Base-by-base conservation (phyloP, 2,888 invertebrate genomes). In the Diarsia brunnea region DNA sequence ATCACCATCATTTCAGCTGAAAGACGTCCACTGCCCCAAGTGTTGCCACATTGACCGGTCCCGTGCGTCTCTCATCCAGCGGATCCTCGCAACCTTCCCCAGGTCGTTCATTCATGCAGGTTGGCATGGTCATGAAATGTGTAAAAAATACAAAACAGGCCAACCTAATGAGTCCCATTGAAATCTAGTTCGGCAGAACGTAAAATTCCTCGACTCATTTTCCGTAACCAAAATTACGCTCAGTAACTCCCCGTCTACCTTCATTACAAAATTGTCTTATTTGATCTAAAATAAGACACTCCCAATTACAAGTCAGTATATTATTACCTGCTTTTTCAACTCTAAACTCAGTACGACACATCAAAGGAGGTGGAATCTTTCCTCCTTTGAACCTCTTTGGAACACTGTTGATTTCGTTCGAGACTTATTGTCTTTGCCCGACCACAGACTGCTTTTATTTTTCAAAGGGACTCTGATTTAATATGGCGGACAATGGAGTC, bases 391-490 rank as follows among this genome's bases (percentile, higher is more conserved):
- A 86, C 86, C 81, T 73, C 72, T 55, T 64, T 79, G 79, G 77
- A 31, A 79, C 55, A 21, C 63, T 78, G 79, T 85, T 84, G 85
- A 84, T 86, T 87, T 86, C 78, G 70, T 73, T 72, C 64, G 47
- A 45, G 79, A 81, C 85, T 89, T 89, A 91, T 92, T 92, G 91
- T 91, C 89, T 90, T 83, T 84, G 69, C 55, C 12, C 21, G 19
- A 24, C 76, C 55, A 38, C 65, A 51, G 53, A 61, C 88, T 89
- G 80, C 82, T 89, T 91, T 90, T 92, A 93, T 94, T 93, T 94
- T 93, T 92, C 92, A 93, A 92, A 93, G 92, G 90, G 90, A 89
- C 90, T 92, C 87, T 90, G 90, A 91, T 93, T 92, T 91, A 93
- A 94, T 93, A 91, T 92, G 91, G 90, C 87, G 84, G 84, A 90